Base-by-base conservation (phyloP, 2,888 invertebrate species). In the Eulithis testata region DNA sequence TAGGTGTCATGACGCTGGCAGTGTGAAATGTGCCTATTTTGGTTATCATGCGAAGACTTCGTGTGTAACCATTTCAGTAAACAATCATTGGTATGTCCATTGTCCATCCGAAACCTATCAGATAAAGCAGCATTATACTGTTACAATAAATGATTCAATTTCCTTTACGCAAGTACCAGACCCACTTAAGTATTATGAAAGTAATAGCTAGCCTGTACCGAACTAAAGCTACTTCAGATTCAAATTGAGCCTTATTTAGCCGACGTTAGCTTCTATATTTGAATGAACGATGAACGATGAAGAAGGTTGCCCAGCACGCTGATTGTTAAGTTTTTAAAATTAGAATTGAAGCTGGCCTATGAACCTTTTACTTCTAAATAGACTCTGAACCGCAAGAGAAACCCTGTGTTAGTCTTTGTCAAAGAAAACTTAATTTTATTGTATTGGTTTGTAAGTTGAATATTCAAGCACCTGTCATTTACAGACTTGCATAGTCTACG, bases 131-230 rank as follows among this genome's bases (percentile, higher is more conserved):
- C 88, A 89, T 89, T 87, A 87, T 85, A 77, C 85, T 83, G 82
- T 91, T 90, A 90, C 90, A 91, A 90, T 91, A 91, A 91, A 90
- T 90, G 92, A 92, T 92, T 91, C 91, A 91, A 92, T 92, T 91
- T 90, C 87, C 89, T 88, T 83, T 86, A 89, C 88, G 86, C 87
- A 90, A 90, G 88, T 89, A 90, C 89, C 88, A 84, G 85, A 88
- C 90, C 91, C 90, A 91, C 91, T 92, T 92, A 90, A 90, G 90
- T 91, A 91, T 92, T 93, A 93, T 90, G 90, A 90, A 87, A 89
- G 92, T 87, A 90, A 91, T 66, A 66, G 61, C 21, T 11, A 9
- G 54, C 27, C 45, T 66, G 59, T 47, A 50, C 40, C 54, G 59
- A 40, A 12, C 11, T 9, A 21, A 14, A 50, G 50, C 27, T 14